Conservation (phyloP, 2,113 vertebrate genomes). For the Glareola pratincola region DNA sequence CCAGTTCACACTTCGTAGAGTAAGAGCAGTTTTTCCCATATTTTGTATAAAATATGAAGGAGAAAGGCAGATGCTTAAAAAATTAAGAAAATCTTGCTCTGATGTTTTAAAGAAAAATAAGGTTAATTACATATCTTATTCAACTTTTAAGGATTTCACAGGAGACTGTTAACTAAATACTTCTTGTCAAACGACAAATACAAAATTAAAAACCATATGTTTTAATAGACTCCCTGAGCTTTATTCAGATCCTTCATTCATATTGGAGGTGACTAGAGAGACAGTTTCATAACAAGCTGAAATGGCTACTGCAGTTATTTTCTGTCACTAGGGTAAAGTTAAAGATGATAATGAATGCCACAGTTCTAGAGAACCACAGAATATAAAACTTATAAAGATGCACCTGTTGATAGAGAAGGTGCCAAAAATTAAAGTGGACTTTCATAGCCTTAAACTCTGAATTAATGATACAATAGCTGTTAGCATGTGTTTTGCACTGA, state of each 20-base stretch:
- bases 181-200: neutral
- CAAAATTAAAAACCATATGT: neutral
- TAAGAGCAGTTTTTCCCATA: neutral
- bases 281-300: neutral
- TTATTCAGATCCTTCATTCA: neutral
- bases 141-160: neutral
- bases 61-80: neutral
- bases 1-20: neutral
- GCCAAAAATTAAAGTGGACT: neutral
- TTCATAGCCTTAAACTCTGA: neutral
- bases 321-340: neutral
- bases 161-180: neutral
- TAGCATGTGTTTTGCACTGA: neutral
- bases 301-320: neutral
- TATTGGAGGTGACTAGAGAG: neutral
- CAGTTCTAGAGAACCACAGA: neutral
- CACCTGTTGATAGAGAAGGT: neutral
- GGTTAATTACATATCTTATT: neutral
- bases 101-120: neutral
- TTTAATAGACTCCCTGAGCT: neutral
- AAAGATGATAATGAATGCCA: neutral
- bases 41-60: neutral
- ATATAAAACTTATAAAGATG: neutral
- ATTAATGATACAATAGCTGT: neutral
- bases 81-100: neutral